Base-by-base conservation (phyloP, 2,888 invertebrate species). In the Eilema depressum region DNA sequence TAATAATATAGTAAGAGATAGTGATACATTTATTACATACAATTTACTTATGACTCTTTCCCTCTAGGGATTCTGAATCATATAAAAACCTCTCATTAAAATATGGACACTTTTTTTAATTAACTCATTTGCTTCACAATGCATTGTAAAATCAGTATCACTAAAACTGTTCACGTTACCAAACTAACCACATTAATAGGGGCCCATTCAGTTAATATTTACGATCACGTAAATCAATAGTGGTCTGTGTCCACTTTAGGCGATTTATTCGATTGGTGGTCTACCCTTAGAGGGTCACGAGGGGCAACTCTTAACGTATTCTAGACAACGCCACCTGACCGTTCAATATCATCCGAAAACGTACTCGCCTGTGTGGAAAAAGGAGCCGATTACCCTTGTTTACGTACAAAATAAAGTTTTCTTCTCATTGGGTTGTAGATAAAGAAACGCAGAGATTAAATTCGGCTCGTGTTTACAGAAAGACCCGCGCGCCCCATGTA, bases 391-490 rank as follows among this genome's bases (percentile, higher is more conserved):
- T 92, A 91, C 88, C 90, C 90, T 88, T 94, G 92, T 94, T 93
- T 93, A 92, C 94, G 88, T 87, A 91, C 90, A 90, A 91, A 93
- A 93, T 92, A 93, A 93, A 94, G 92, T 93, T 94, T 93, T 92
- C 91, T 91, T 92, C 91, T 91, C 92, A 92, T 91, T 92, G 92
- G 88, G 85, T 87, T 79, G 78, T 79, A 91, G 89, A 92, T 92
- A 93, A 92, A 92, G 89, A 88, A 86, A 86, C 84, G 87, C 88
- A 91, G 87, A 92, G 93, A 94, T 94, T 95, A 93, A 93, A 94
- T 92, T 90, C 89, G 88, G 89, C 84, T 86, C 88, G 88, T 94
- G 90, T 94, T 94, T 94, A 91, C 91, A 80, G 81, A 86, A 80
- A 85, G 87, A 83, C 86, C 88, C 85, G 79, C 83, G 85, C 86